phyloP scores from a whole-genome alignment of 2,888 invertebrate species.

The Microchrysa polita region DNA sequence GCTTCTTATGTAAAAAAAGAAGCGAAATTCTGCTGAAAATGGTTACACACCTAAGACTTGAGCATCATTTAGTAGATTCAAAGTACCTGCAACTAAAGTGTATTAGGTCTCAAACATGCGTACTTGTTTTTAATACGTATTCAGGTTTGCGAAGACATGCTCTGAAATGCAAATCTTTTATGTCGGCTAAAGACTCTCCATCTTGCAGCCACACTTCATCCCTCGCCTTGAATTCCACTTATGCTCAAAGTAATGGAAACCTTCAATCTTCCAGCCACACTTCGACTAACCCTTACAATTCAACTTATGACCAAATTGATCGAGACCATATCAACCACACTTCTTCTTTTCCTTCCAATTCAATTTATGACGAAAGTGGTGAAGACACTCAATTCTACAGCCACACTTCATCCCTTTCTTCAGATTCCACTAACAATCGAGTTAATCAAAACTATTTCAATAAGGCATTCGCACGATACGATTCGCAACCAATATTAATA shows the following conservation, averaged over 20 bases:
- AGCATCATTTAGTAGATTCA: conserved; percentile 3
- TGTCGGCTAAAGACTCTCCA: background rate
- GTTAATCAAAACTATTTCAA: background rate
- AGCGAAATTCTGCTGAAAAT: background rate
- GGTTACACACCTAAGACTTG: background rate
- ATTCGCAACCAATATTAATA: background rate
- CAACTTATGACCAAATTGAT: background rate
- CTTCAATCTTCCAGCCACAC: too few species aligned
- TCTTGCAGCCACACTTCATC: too few species aligned
- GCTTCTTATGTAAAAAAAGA: background rate
- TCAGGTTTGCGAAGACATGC: conserved; percentile 6
- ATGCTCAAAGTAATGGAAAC: too few species aligned
- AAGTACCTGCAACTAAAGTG: background rate
- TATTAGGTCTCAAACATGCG: background rate
- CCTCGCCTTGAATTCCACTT: too few species aligned
- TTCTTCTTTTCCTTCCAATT: background rate
- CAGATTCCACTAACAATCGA: too few species aligned
- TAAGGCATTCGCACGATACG: background rate
- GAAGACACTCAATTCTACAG: too few species aligned
- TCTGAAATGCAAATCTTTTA: background rate
- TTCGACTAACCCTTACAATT: background rate
- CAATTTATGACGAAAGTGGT: background rate
- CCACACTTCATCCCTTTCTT: too few species aligned
- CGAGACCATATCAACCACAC: background rate
- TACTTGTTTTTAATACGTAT: background rate